Conservation (phyloP, 2,888 invertebrate species). For the Nemotelus pantherinus region DNA sequence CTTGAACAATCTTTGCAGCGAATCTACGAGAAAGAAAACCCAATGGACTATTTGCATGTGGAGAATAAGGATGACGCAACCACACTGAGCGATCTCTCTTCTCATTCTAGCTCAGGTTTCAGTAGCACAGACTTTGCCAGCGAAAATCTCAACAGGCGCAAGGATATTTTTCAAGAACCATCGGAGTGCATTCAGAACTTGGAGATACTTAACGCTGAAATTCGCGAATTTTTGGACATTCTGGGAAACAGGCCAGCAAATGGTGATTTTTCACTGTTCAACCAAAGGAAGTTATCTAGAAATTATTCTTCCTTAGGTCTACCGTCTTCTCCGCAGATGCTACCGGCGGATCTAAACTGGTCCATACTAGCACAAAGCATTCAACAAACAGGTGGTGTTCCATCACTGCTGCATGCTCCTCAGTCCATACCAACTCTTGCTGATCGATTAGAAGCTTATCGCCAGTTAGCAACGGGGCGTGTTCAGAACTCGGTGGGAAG, state of each 20-base stretch:
- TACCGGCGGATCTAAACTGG: constrained; percentile 70
- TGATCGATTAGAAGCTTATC: constrained; percentile 68
- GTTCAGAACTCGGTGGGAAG: constrained; percentile 64
- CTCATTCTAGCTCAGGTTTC: constrained; percentile 69
- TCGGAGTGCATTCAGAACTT: constrained; percentile 76
- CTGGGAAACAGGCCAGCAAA: constrained; percentile 69
- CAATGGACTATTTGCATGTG: constrained; percentile 57
- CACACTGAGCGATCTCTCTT: constrained; percentile 74
- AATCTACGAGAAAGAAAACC: constrained; percentile 64
- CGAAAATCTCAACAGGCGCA: constrained; percentile 63
- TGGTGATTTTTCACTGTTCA: constrained; percentile 62
- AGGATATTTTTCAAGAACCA: constrained; percentile 70
- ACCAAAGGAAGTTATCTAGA: constrained; percentile 55
- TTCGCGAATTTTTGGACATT: constrained; percentile 76
- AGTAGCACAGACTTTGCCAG: constrained; percentile 75
- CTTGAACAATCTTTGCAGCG: constrained; percentile 80
- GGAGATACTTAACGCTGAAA: constrained; percentile 76
- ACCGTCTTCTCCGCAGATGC: constrained; percentile 65
- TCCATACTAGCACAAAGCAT: constrained; percentile 62
- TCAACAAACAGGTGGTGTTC: constrained; percentile 61
- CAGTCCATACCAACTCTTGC: constrained; percentile 65
- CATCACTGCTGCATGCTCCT: constrained; percentile 56
- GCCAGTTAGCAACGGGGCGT: constrained; percentile 66
- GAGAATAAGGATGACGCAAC: constrained; percentile 68
- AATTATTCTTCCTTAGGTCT: constrained; percentile 35